Evolutionary conservation across 2,888 invertebrate species (phyloP).

Genomic region (Yponomeuta plumbellus): DNA sequence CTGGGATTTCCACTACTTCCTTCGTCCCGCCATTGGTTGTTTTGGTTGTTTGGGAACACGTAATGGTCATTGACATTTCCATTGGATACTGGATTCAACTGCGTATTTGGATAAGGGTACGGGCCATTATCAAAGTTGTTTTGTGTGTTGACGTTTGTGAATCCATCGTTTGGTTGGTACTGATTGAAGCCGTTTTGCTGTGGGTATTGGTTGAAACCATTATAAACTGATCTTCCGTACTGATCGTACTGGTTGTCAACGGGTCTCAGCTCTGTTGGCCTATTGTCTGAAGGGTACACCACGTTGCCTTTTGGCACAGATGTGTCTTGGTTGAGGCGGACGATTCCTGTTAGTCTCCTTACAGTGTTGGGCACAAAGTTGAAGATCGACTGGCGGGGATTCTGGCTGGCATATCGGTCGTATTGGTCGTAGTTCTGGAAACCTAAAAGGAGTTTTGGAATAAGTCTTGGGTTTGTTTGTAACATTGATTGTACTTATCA

Average conservation of each 20-base stretch:
- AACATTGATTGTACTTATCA: background rate
- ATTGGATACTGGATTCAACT: background rate
- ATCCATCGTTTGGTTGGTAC: background rate
- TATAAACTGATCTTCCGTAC: conserved; percentile 25
- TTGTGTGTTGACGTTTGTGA: background rate
- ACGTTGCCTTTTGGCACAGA: conserved; percentile 20
- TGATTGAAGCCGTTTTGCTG: conserved; percentile 18
- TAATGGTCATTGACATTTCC: background rate
- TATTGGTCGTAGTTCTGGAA: conserved; percentile 2
- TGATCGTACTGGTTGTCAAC: conserved; percentile 23
- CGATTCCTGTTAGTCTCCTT: conserved; percentile 33
- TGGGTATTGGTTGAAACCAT: conserved; percentile 24
- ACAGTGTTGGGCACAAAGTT: conserved; percentile 31
- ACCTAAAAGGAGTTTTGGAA: background rate
- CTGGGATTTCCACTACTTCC: background rate
- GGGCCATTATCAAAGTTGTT: background rate
- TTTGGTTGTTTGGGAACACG: background rate
- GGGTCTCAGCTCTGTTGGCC: conserved; percentile 23
- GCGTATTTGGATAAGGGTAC: background rate
- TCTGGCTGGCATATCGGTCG: background rate
- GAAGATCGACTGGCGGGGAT: background rate
- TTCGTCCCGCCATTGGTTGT: background rate
- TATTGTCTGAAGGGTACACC: conserved; percentile 28
- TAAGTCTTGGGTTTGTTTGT: background rate
- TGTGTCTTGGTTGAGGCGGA: conserved; percentile 24